Conservation (phyloP, 1,140 invertebrate genomes). For the Tachypleus tridentatus region DNA sequence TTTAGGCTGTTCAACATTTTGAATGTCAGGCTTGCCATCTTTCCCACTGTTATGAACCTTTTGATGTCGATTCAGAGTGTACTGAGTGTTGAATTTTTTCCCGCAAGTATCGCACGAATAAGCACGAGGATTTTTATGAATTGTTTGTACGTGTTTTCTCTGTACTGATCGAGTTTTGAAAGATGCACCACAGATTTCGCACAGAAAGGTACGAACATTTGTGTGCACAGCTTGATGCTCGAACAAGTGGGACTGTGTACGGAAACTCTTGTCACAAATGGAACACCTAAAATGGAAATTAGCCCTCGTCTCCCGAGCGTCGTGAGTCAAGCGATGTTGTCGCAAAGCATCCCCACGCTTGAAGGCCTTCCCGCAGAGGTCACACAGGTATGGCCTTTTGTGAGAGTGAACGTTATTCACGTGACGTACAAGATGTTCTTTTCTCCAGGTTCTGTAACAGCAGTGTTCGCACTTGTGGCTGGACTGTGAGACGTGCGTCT, state of each 20-base stretch:
- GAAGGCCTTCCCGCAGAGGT: slow-evolving; percentile 36
- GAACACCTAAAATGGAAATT: slow-evolving; percentile 28
- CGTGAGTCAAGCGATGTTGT: slow-evolving; percentile 32
- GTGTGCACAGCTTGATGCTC: slow-evolving; percentile 33
- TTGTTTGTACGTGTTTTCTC: slow-evolving; percentile 35
- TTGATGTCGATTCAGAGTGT: slow-evolving; percentile 33
- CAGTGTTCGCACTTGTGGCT: slow-evolving; percentile 28
- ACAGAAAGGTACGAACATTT: slow-evolving; percentile 34
- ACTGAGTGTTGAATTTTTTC: slow-evolving; percentile 37
- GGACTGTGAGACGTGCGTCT: slow-evolving; percentile 15
- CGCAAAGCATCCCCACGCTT: slow-evolving; percentile 35
- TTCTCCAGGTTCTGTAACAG: slow-evolving; percentile 29
- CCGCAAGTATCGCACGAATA: slow-evolving; percentile 31
- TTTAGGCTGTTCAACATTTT: no score
- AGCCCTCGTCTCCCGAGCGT: slow-evolving; percentile 17
- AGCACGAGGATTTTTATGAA: slow-evolving; percentile 34
- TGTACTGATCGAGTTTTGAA: slow-evolving; percentile 39
- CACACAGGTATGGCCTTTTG: slow-evolving; percentile 34
- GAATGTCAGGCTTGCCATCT: no score
- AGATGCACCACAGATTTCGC: slow-evolving; percentile 38
- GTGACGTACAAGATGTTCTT: slow-evolving; percentile 34
- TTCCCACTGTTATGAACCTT: slow-evolving; percentile 27
- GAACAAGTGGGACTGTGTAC: slow-evolving; percentile 31
- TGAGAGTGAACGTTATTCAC: slow-evolving; percentile 33
- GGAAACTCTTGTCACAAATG: slow-evolving; percentile 33